phyloP scores from a whole-genome alignment of 2,888 invertebrate species.

The Mongoloraphidia duomilia region DNA sequence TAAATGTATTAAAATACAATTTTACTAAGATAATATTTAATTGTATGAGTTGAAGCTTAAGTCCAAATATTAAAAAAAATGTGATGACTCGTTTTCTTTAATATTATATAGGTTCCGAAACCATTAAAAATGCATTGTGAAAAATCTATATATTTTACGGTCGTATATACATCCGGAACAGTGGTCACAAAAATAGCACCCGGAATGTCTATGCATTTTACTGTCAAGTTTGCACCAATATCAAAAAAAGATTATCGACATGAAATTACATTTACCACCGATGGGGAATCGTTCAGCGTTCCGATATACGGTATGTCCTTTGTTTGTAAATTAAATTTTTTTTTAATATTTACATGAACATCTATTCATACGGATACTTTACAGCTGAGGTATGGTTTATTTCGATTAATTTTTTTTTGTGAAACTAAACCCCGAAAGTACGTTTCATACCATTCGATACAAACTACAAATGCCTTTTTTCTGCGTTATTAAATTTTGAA shows the following conservation, averaged over 20 bases:
- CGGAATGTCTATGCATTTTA: slow-evolving; percentile 47
- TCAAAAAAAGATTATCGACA: slow-evolving; percentile 40
- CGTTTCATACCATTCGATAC: no score
- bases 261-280: slow-evolving; percentile 36
- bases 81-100: no score
- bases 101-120: slow-evolving; percentile 31
- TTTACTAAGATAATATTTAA: no score
- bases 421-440: no score
- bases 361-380: neutral
- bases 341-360: no score
- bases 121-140: slow-evolving; percentile 34
- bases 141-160: slow-evolving; percentile 35
- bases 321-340: neutral
- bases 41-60: no score
- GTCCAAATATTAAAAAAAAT: no score
- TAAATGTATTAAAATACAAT: no score
- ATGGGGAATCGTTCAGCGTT: slow-evolving; percentile 36
- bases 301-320: slow-evolving; percentile 40
- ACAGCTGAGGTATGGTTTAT: neutral
- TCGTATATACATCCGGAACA: slow-evolving; percentile 31
- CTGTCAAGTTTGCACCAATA: slow-evolving; percentile 45
- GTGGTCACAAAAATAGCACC: slow-evolving; percentile 47
- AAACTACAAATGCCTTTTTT: no score
- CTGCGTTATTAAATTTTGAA: no score
- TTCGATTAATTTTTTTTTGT: no score